These are phyloP conservation scores for Microchrysa polita DNA, from an alignment of 2,888 invertebrate species.

Conservation along the genomic window DNA sequence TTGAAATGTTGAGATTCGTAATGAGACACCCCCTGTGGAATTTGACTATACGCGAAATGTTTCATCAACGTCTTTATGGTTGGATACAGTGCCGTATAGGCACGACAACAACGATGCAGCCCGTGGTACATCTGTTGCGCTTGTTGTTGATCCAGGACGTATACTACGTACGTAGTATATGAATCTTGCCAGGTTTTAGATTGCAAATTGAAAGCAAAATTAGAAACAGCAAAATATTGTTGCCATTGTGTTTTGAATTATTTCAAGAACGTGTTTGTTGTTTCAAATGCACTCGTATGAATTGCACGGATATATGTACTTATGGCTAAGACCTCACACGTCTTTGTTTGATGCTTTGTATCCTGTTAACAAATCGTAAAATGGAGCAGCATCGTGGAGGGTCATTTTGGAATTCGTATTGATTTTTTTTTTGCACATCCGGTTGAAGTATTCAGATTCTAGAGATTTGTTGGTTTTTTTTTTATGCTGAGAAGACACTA, in stretches of 20 bases:
- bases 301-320: not conserved
- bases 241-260: slow-evolving; percentile 27
- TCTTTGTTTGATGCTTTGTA: not conserved
- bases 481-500: no score
- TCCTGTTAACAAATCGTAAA: not conserved
- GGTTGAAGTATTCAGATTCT: no score
- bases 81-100: slow-evolving; percentile 21
- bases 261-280: slow-evolving; percentile 33
- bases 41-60: slow-evolving; percentile 31
- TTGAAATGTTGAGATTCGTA: slow-evolving; percentile 30
- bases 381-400: no score
- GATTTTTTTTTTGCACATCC: no score
- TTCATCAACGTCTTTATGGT: slow-evolving; percentile 29
- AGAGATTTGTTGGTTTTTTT: no score
- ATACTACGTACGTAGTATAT: not conserved
- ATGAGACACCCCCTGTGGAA: slow-evolving; percentile 22
- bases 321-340: slow-evolving; percentile 34
- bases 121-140: slow-evolving; percentile 36
- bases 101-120: no score
- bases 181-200: slow-evolving; percentile 1
- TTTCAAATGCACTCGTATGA: slow-evolving; percentile 29
- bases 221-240: slow-evolving; percentile 27
- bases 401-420: no score
- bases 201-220: slow-evolving; percentile 18
- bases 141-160: slow-evolving; percentile 11